These are phyloP conservation scores for Poecilia latipinna DNA, from an alignment of 2,113 vertebrate genomes.

Conservation along the genomic window DNA sequence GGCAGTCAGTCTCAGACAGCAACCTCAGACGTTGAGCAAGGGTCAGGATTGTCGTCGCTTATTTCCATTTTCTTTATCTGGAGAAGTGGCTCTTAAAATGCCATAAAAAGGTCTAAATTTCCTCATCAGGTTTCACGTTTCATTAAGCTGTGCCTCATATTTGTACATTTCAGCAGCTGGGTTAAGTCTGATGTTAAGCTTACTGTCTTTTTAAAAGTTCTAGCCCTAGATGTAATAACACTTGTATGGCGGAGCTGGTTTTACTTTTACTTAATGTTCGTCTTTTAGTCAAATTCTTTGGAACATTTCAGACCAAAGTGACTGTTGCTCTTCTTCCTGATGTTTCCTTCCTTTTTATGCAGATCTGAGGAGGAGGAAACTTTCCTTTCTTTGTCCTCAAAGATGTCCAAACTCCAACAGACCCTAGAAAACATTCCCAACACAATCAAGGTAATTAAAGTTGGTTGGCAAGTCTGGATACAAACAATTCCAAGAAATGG, in stretches of 20 bases:
- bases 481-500: not conserved
- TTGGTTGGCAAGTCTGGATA: not conserved
- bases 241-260: too few species aligned
- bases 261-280: too few species aligned
- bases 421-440: conserved; percentile 83
- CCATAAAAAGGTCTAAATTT: not conserved
- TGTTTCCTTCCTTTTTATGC: not conserved
- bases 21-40: not conserved
- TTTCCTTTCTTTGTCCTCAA: conserved; percentile 84
- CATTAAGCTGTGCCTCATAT: too few species aligned
- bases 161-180: too few species aligned
- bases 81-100: not conserved
- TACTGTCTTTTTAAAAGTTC: too few species aligned
- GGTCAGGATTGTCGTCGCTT: conserved; percentile 22
- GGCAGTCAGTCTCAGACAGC: not conserved
- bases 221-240: too few species aligned
- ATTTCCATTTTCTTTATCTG: not conserved
- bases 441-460: conserved; percentile 55
- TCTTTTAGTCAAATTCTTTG: too few species aligned
- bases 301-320: too few species aligned
- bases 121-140: too few species aligned
- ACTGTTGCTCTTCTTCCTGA: not conserved
- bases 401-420: conserved; percentile 83
- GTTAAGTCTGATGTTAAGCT: too few species aligned
- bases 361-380: conserved; percentile 75